These are phyloP conservation scores for Anhinga rufa DNA, from an alignment of 2,113 vertebrate species.

Conservation along the genomic window DNA sequence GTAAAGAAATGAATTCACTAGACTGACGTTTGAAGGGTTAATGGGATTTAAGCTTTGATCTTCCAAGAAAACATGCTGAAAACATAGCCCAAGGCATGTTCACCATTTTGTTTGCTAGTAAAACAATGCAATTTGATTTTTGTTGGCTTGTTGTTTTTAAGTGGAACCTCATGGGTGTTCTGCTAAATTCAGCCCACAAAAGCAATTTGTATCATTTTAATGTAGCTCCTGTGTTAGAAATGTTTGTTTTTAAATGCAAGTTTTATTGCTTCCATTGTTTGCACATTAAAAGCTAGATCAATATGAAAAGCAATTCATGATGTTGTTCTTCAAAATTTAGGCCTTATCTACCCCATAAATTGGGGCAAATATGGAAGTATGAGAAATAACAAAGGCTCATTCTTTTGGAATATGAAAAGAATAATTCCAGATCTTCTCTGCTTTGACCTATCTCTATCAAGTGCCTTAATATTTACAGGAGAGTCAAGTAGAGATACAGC, in stretches of 20 bases:
- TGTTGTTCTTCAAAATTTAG: background rate
- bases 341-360: slow-evolving; percentile 9
- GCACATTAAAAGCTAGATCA: slow-evolving; percentile 55
- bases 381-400: background rate
- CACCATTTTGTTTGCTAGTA: slow-evolving; percentile 73
- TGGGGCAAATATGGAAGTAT: background rate
- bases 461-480: background rate
- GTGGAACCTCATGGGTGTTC: slow-evolving; percentile 72
- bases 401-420: background rate
- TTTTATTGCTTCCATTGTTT: slow-evolving; percentile 62
- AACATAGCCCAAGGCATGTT: slow-evolving; percentile 65
- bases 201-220: slow-evolving; percentile 63
- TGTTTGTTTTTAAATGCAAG: slow-evolving; percentile 62
- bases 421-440: background rate
- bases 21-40: slow-evolving; percentile 31
- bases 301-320: slow-evolving; percentile 3
- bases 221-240: slow-evolving; percentile 41
- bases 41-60: slow-evolving; percentile 60
- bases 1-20: background rate
- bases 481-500: background rate
- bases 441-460: background rate
- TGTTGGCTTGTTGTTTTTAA: slow-evolving; percentile 72
- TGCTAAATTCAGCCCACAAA: slow-evolving; percentile 65
- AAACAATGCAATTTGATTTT: slow-evolving; percentile 74
- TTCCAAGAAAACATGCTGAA: slow-evolving; percentile 59